phyloP scores from a whole-genome alignment of 2,888 invertebrate species.

The Cerastis leucographa region DNA sequence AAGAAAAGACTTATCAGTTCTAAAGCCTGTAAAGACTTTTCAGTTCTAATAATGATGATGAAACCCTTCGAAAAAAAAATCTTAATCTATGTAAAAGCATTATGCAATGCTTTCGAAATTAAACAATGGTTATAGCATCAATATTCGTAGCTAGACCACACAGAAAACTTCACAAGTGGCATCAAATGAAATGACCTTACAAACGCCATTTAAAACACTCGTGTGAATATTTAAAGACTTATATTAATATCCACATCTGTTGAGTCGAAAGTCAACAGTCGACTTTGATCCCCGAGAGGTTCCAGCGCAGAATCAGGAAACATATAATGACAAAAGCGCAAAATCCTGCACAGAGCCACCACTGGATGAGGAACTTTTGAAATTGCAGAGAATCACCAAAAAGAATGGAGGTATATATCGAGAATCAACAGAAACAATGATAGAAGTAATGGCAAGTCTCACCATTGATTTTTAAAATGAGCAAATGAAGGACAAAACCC shows the following conservation, averaged over 20 bases:
- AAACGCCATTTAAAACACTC: conserved; percentile 17
- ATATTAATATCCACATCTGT: conserved; percentile 11
- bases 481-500: neutral
- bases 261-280: conserved; percentile 3
- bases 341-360: neutral
- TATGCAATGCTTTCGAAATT: neutral
- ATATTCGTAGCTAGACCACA: conserved; percentile 39
- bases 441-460: neutral
- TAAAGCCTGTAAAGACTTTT: too few relatives aligned
- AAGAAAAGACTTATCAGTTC: too few relatives aligned
- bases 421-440: neutral
- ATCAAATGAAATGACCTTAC: conserved; percentile 32
- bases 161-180: conserved; percentile 10
- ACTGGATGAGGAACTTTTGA: too few relatives aligned
- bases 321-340: neutral
- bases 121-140: conserved; percentile 10
- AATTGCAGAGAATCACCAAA: neutral
- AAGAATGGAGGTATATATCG: neutral
- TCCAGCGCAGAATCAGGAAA: neutral
- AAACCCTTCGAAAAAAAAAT: neutral
- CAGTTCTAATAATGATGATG: neutral
- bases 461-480: neutral
- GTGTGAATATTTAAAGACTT: neutral
- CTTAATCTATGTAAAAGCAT: neutral
- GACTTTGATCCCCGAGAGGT: neutral